Conservation (phyloP, 1,140 invertebrate genomes). For the Ectropis grisescens region DNA sequence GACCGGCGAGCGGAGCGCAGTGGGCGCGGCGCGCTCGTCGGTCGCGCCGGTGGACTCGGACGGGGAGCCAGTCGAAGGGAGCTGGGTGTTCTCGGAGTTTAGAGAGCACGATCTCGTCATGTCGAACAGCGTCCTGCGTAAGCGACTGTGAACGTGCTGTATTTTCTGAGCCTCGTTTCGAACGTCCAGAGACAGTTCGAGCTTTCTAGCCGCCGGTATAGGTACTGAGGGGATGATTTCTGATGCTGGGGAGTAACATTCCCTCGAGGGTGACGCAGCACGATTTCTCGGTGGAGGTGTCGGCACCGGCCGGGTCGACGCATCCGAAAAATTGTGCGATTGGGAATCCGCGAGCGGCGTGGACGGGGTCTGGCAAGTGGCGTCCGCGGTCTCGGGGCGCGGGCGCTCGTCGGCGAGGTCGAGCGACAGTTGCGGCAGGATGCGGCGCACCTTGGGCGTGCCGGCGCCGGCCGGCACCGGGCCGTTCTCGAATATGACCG, state of each 20-base stretch:
- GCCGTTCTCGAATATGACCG: slow-evolving; percentile 58
- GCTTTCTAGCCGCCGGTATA: slow-evolving; percentile 17
- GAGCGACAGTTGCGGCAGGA: slow-evolving; percentile 47
- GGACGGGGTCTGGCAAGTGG: slow-evolving; percentile 45
- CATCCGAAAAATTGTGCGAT: too few relatives aligned
- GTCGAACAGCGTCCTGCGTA: slow-evolving; percentile 39
- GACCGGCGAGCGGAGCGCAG: slow-evolving; percentile 11
- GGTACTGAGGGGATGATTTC: slow-evolving; percentile 9
- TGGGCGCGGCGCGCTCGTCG: slow-evolving; percentile 10
- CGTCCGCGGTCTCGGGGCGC: slow-evolving; percentile 42
- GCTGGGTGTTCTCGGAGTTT: slow-evolving; percentile 49
- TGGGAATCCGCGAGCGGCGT: slow-evolving; percentile 26
- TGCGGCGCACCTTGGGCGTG: slow-evolving; percentile 50
- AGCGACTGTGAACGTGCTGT: slow-evolving; percentile 34
- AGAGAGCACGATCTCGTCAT: slow-evolving; percentile 42
- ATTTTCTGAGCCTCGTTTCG: slow-evolving; percentile 34
- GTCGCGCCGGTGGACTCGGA: slow-evolving; percentile 37
- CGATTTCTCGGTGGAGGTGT: too few relatives aligned
- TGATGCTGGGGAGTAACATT: too few relatives aligned
- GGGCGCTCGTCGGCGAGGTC: slow-evolving; percentile 34
- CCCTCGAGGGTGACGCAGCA: too few relatives aligned
- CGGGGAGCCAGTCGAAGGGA: slow-evolving; percentile 38
- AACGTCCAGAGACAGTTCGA: slow-evolving; percentile 35
- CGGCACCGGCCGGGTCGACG: too few relatives aligned
- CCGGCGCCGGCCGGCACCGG: slow-evolving; percentile 32